Base-by-base conservation (phyloP, 2,113 vertebrate species). In the Riparia riparia region DNA sequence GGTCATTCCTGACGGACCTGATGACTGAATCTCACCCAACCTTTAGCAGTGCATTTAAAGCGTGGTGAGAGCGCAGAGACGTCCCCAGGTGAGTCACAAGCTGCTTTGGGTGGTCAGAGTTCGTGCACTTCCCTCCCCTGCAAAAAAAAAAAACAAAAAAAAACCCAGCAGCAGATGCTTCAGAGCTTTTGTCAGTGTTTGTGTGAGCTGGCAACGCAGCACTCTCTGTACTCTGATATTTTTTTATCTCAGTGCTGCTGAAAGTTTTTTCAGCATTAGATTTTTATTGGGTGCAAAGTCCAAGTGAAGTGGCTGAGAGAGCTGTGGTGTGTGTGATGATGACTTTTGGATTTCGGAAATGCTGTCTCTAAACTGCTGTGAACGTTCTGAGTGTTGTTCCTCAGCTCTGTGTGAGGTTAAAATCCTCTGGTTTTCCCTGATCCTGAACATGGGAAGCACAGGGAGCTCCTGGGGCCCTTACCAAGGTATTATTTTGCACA, bases 101-200 rank as follows among this genome's bases (percentile, higher is more conserved):
- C 73, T 87, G 90, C 51, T 51, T 47, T 39, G 66, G 44, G 70
- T 83, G 78, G 7, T 74, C 69, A 74, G 44, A 66, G 70, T 70
- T 86, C n/a, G 8, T 4, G 25, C 25, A 47, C 54, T 58, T 78
- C 57, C 57, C 41, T 74, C 39, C 39, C 32, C 29, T 78, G 56
- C 2, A 58, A 83, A 61, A 41, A 21, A 57, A 42, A 42, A 12
- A 16, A 42, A 72, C 10, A 8, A 37, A 72, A 76, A 2, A 90
- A 86, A 84, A n/a, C n/a, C n/a, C 11, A 89, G 90, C 81, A 94
- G 73, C 85, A 93, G 85, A 79, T 87, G 94, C 90, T 71, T 28
- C 56, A 16, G 47, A 64, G 84, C 34, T 81, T 84, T 44, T 89
- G 61, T 74, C n/a, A 19, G 76, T 85, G 69, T 90, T 91, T 94